phyloP scores from a whole-genome alignment of 2,888 invertebrate species.

The Spisula solida region DNA sequence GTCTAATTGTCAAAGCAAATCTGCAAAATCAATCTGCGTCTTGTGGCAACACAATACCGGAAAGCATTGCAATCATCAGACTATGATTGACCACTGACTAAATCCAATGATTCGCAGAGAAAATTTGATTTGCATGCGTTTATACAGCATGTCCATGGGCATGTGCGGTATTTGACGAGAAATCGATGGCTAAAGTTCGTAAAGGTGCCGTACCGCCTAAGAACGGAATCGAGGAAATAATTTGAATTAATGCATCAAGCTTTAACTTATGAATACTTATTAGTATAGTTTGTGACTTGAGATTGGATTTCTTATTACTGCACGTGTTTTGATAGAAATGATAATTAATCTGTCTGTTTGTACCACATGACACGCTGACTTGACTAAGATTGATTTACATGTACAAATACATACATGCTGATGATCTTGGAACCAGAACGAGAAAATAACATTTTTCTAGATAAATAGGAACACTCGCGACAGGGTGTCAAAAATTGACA shows the following conservation, averaged over 20 bases:
- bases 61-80: slow-evolving; percentile 27
- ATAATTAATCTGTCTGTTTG: neutral
- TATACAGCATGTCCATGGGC: slow-evolving; percentile 15
- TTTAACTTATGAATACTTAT: slow-evolving; percentile 16
- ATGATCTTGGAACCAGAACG: neutral
- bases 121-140: slow-evolving; percentile 48
- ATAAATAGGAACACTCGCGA: neutral
- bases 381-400: neutral
- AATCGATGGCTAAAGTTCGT: slow-evolving; percentile 29
- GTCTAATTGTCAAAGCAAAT: slow-evolving; percentile 23
- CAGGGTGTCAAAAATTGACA: neutral
- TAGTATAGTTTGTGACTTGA: neutral
- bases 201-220: slow-evolving; percentile 6
- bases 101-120: slow-evolving; percentile 20
- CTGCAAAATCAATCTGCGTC: slow-evolving; percentile 28
- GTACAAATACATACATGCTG: neutral
- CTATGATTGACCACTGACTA: slow-evolving; percentile 30
- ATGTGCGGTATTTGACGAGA: slow-evolving; percentile 18
- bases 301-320: neutral
- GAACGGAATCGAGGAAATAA: neutral
- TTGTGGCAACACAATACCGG: neutral
- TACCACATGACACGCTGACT: neutral
- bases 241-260: slow-evolving; percentile 14
- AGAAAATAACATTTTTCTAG: neutral
- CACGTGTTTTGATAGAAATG: neutral